Evolutionary conservation across 35 echinoderm and acorn worm species (phyloP).

Genomic region (Amphiura filiformis): DNA sequence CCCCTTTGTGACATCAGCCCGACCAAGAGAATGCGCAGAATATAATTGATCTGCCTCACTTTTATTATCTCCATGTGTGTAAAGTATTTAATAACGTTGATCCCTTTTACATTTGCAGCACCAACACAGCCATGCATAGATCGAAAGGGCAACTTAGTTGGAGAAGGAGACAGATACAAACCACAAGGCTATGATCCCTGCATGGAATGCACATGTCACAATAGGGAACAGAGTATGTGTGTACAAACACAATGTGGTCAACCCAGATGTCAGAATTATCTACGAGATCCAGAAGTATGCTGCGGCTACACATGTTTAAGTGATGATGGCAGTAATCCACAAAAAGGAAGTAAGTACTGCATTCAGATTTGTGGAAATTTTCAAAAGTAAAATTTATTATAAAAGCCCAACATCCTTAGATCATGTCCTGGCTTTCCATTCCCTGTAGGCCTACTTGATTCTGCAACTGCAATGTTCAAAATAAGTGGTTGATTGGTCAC

Average conservation of each 20-base stretch:
- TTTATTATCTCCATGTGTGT: no score
- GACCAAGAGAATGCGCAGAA: no score
- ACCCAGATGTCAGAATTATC: slow-evolving; percentile 31
- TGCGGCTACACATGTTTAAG: slow-evolving; percentile 44
- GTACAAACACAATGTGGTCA: slow-evolving; percentile 25
- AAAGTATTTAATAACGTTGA: no score
- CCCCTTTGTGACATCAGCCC: no score
- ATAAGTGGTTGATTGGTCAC: no score
- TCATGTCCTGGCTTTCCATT: no score
- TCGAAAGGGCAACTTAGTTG: slow-evolving; percentile 14
- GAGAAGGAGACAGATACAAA: slow-evolving; percentile 29
- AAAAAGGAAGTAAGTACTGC: slow-evolving; percentile 5
- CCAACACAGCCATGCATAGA: slow-evolving; percentile 36
- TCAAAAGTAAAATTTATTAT: no score
- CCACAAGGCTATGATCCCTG: slow-evolving; percentile 47
- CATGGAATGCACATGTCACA: slow-evolving; percentile 35
- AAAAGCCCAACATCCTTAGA: no score
- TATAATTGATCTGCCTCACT: no score
- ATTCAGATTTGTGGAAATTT: no score
- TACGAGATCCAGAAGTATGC: slow-evolving; percentile 32
- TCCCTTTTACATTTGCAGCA: slow-evolving; percentile 13
- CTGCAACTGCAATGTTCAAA: no score
- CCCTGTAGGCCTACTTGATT: no score
- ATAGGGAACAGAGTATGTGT: slow-evolving; percentile 39
- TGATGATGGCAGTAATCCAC: background rate